A percentile compares a stretch with the other conserved stretches of the same genome.
Conservation (phyloP, 2,113 vertebrate species). For the Pseudorectes ferrugineus region DNA sequence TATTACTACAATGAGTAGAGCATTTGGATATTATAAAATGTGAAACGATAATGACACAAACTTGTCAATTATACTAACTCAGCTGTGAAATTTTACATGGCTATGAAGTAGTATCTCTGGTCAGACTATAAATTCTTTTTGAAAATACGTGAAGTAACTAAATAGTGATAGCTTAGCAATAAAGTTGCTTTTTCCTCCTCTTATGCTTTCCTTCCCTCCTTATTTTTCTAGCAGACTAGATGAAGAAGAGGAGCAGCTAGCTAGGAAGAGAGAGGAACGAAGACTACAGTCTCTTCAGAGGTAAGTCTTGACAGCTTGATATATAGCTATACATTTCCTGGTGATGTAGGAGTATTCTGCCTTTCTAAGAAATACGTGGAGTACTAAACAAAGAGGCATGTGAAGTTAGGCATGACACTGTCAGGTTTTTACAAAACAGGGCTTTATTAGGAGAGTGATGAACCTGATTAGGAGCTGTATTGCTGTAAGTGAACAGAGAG, state of each 20-base stretch:
- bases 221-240: slow-evolving; percentile 35
- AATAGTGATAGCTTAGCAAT: not conserved
- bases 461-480: not conserved
- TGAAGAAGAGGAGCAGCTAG: slow-evolving; percentile 59
- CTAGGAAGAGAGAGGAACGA: slow-evolving; percentile 60
- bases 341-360: not conserved
- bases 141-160: not conserved
- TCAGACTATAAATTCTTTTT: not conserved
- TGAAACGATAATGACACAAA: not conserved
- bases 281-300: slow-evolving; percentile 58
- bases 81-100: not conserved
- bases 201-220: not conserved
- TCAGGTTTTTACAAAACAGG: not conserved
- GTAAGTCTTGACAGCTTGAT: slow-evolving; percentile 23
- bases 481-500: not conserved
- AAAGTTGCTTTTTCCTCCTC: not conserved
- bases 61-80: not conserved
- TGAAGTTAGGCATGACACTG: not conserved
- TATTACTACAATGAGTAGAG: not conserved
- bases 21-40: not conserved
- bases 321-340: not conserved
- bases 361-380: not conserved
- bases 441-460: not conserved
- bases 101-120: not conserved
- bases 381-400: not conserved